These are phyloP conservation scores for Drosophila watanabei DNA, from an alignment of 1,140 invertebrate genomes.

Conservation along the genomic window DNA sequence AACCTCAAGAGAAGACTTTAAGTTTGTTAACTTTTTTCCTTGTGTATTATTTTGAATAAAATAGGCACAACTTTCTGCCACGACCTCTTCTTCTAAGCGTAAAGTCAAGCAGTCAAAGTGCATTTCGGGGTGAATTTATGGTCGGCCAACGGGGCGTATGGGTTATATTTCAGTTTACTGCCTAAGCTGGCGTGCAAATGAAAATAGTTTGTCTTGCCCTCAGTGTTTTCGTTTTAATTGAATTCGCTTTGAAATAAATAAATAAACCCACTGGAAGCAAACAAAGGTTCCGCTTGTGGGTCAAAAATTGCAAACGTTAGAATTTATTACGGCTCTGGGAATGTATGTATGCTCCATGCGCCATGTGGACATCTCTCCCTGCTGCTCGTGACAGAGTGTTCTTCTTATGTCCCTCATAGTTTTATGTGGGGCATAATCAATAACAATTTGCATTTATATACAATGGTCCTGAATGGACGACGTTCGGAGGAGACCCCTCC, in stretches of 20 bases:
- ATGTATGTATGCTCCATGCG: constrained; percentile 2
- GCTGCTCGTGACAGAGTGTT: constrained; percentile 34
- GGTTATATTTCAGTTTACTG: constrained; percentile 59
- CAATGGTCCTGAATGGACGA: constrained; percentile 51
- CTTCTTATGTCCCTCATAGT: constrained; percentile 46
- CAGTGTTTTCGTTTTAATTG: constrained; percentile 23
- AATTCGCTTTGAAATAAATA: constrained; percentile 37
- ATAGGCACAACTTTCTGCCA: constrained; percentile 25
- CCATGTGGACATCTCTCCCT: constrained; percentile 3
- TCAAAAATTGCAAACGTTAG: constrained; percentile 50
- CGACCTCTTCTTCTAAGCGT: constrained; percentile 52
- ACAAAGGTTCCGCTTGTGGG: constrained; percentile 25
- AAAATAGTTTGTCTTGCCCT: constrained; percentile 46
- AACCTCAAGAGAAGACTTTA: neutral
- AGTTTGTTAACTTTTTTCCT: neutral
- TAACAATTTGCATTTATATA: constrained; percentile 80
- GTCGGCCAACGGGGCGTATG: constrained; percentile 56
- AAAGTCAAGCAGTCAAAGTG: constrained; percentile 80
- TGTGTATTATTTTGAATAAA: constrained; percentile 4
- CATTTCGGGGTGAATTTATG: constrained; percentile 66
- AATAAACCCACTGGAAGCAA: neutral
- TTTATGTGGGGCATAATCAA: constrained; percentile 78
- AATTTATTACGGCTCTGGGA: constrained; percentile 41
- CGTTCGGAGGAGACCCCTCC: constrained; percentile 20
- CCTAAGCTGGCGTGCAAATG: constrained; percentile 47